These are phyloP conservation scores for Drosophila insularis DNA, from an alignment of 1,140 invertebrate species.

Conservation along the genomic window DNA sequence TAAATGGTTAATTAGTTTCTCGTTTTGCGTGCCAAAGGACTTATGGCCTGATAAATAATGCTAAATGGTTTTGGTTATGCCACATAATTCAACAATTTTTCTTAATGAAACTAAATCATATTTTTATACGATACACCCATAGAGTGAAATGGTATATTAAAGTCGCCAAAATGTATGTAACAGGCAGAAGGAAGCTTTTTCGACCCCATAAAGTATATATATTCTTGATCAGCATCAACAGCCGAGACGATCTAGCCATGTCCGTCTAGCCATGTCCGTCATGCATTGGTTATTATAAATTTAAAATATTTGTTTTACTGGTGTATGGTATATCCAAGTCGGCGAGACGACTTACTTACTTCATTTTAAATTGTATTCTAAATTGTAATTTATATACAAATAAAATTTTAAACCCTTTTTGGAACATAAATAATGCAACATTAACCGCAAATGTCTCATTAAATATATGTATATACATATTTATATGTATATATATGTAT, in stretches of 20 bases:
- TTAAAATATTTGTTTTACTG: too few relatives aligned
- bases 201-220: too few relatives aligned
- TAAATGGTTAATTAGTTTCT: slow-evolving; percentile 1
- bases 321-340: too few relatives aligned
- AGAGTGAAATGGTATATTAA: too few relatives aligned
- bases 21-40: background rate
- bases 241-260: too few relatives aligned
- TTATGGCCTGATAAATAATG: background rate
- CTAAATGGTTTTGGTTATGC: background rate
- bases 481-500: background rate
- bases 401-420: slow-evolving; percentile 1
- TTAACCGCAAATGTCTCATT: slow-evolving; percentile 11
- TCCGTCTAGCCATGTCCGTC: too few relatives aligned
- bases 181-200: too few relatives aligned
- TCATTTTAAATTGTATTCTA: background rate
- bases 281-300: too few relatives aligned
- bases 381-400: background rate
- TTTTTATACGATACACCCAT: too few relatives aligned
- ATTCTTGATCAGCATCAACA: too few relatives aligned
- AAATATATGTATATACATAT: background rate
- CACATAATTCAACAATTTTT: background rate
- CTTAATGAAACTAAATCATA: background rate
- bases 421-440: slow-evolving; percentile 4
- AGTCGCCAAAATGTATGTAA: too few relatives aligned
- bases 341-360: too few relatives aligned